Evolutionary conservation across 2,797 vertebrate genomes (phyloP).

Genomic region (Poecilia gillii): DNA sequence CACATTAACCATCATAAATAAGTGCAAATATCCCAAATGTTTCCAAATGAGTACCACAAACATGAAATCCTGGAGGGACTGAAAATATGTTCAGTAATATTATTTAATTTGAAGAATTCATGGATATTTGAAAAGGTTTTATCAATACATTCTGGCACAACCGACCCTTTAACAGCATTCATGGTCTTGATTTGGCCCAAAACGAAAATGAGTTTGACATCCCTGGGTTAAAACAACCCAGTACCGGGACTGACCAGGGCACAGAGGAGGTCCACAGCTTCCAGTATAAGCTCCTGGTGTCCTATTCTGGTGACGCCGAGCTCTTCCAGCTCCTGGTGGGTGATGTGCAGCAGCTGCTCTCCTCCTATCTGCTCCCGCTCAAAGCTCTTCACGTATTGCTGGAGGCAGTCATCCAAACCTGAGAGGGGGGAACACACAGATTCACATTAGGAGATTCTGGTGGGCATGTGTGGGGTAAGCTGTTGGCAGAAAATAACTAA

Average conservation of each 20-base stretch:
- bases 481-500: neutral
- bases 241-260: conserved; percentile 79
- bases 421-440: conserved; percentile 38
- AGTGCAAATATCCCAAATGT: too few relatives aligned
- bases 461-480: neutral
- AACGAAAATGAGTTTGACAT: too few relatives aligned
- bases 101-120: too few relatives aligned
- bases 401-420: conserved; percentile 92
- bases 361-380: conserved; percentile 91
- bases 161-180: too few relatives aligned
- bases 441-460: conserved; percentile 26
- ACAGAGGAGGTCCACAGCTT: conserved; percentile 89
- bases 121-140: too few relatives aligned
- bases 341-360: conserved; percentile 91
- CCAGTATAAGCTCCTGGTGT: conserved; percentile 92
- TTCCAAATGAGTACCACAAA: too few relatives aligned
- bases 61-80: too few relatives aligned
- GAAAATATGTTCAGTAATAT: too few relatives aligned
- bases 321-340: conserved; percentile 90
- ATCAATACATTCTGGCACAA: too few relatives aligned
- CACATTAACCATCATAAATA: too few relatives aligned
- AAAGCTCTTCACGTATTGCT: conserved; percentile 92
- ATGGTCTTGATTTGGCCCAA: too few relatives aligned
- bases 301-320: conserved; percentile 89
- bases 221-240: neutral